These are phyloP conservation scores for Protosalanx chinensis DNA, from an alignment of 2,797 vertebrate species.

Conservation along the genomic window DNA sequence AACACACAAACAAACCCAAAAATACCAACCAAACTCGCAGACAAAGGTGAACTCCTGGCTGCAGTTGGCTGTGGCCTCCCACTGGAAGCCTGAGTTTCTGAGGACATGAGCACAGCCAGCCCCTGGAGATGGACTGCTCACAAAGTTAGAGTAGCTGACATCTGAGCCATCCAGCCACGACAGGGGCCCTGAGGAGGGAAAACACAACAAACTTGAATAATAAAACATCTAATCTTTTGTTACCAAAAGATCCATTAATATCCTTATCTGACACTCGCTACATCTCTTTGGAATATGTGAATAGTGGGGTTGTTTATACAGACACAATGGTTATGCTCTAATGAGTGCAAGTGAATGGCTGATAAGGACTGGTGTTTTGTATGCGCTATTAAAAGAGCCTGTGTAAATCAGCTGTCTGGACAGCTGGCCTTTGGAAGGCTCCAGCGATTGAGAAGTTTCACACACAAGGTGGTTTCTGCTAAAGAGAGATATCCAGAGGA, in stretches of 20 bases:
- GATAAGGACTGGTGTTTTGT: slow-evolving; percentile 37
- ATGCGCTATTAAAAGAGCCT: slow-evolving; percentile 35
- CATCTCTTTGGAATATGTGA: neutral
- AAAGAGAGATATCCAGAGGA: slow-evolving; percentile 46
- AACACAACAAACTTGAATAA: neutral
- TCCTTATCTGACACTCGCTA: neutral
- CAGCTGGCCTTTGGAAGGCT: slow-evolving; percentile 24
- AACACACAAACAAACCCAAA: slow-evolving; percentile 5
- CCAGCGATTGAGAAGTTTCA: slow-evolving; percentile 34
- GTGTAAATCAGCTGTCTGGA: slow-evolving; percentile 51
- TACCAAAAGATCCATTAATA: neutral
- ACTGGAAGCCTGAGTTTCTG: slow-evolving; percentile 77
- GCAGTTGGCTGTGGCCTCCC: slow-evolving; percentile 81
- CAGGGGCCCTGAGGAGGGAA: slow-evolving; percentile 66
- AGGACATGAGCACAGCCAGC: slow-evolving; percentile 77
- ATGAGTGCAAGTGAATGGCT: slow-evolving; percentile 14
- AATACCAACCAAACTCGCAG: slow-evolving; percentile 85
- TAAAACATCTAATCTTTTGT: neutral
- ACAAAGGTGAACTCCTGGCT: slow-evolving; percentile 82
- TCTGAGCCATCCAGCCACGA: slow-evolving; percentile 87
- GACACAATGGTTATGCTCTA: neutral
- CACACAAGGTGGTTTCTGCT: slow-evolving; percentile 37
- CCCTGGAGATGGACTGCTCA: slow-evolving; percentile 48
- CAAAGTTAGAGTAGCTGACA: slow-evolving; percentile 85
- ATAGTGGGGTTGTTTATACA: neutral